phyloP scores from a whole-genome alignment of 2,888 invertebrate species.

The Chymomyza fuscimana region DNA sequence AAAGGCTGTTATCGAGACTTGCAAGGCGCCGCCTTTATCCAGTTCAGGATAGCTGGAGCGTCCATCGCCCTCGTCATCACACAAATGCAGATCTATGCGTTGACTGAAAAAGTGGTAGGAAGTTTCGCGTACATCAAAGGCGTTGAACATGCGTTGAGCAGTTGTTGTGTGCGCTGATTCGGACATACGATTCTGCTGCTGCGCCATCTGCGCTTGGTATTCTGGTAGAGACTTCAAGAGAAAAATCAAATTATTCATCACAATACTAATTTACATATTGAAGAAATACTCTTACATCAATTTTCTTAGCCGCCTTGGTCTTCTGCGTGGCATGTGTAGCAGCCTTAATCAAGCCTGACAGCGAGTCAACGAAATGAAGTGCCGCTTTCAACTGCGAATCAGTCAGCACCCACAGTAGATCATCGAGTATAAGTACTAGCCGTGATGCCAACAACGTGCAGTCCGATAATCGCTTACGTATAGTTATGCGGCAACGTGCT shows the following conservation, averaged over 20 bases:
- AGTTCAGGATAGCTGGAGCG: constrained; percentile 91
- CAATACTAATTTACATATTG: neutral
- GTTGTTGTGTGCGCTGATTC: constrained; percentile 77
- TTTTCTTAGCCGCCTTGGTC: constrained; percentile 91
- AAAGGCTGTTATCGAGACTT: constrained; percentile 92
- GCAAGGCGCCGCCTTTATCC: constrained; percentile 94
- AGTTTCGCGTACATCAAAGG: constrained; percentile 97
- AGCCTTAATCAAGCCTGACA: constrained; percentile 90
- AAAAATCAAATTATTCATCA: neutral
- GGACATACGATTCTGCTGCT: constrained; percentile 79
- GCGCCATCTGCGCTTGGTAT: constrained; percentile 86
- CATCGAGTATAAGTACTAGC: constrained; percentile 94
- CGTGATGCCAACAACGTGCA: constrained; percentile 95
- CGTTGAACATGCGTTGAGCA: constrained; percentile 86
- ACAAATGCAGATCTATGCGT: constrained; percentile 96
- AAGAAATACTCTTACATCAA: constrained; percentile 82
- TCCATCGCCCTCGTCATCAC: constrained; percentile 95
- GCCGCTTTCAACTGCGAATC: constrained; percentile 97
- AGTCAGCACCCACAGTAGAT: constrained; percentile 97
- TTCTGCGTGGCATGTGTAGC: constrained; percentile 88
- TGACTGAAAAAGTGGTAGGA: constrained; percentile 97
- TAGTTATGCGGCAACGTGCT: constrained; percentile 95
- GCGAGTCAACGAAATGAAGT: constrained; percentile 91
- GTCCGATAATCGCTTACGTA: constrained; percentile 96
- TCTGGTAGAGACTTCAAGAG: constrained; percentile 83